Evolutionary conservation across 2,797 vertebrate genomes (phyloP).

Genomic region (Phrynocephalus vlangalii): DNA sequence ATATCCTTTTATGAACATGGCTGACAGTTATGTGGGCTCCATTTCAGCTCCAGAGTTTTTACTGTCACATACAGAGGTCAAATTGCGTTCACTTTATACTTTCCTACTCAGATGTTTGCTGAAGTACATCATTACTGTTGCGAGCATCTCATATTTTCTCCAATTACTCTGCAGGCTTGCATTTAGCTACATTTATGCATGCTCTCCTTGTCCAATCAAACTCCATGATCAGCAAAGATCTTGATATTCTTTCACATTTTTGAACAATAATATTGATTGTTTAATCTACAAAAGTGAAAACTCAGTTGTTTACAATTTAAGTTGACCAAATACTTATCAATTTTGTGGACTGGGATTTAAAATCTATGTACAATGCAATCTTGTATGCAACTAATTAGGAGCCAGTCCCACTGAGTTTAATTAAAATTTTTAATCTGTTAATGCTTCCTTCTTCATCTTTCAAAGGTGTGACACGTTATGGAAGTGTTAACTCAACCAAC

Average conservation of each 20-base stretch:
- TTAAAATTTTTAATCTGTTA: background rate
- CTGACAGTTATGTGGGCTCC: background rate
- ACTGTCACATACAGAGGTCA: background rate
- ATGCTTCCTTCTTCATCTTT: background rate
- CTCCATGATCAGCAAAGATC: background rate
- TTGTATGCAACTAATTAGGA: background rate
- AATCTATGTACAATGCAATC: background rate
- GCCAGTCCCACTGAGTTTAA: background rate
- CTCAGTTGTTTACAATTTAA: background rate
- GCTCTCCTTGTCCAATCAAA: background rate
- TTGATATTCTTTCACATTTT: background rate
- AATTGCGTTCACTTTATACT: background rate
- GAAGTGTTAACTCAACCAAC: background rate
- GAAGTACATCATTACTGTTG: background rate
- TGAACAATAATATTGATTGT: slow-evolving; percentile 4
- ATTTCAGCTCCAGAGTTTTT: background rate
- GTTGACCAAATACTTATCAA: background rate
- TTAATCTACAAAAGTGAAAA: background rate
- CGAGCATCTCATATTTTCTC: background rate
- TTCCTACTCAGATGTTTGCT: background rate
- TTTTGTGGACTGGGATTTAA: background rate
- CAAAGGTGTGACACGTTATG: background rate
- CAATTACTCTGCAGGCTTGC: background rate
- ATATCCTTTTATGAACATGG: no score
- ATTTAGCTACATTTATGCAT: background rate